phyloP scores from a whole-genome alignment of 2,113 vertebrate species.

The Cheilinus undulatus region DNA sequence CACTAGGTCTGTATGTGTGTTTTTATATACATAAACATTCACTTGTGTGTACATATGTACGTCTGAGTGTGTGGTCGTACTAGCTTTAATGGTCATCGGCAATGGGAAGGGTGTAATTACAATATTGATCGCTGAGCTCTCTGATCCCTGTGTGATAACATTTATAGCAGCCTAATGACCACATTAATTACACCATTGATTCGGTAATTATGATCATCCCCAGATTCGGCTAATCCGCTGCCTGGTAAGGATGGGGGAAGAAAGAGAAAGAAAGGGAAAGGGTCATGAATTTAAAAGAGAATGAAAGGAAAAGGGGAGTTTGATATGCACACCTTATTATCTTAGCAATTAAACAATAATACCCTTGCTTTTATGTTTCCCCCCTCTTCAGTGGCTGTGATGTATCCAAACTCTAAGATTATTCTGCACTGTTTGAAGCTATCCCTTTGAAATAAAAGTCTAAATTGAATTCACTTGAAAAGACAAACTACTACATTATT shows the following conservation, averaged over 20 bases:
- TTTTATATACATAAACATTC: slow-evolving; percentile 1
- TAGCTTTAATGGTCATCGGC: slow-evolving; percentile 41
- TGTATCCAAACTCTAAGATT: background rate
- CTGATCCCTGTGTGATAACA: slow-evolving; percentile 70
- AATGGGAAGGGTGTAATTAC: slow-evolving; percentile 64
- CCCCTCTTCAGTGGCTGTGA: background rate
- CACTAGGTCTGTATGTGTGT: slow-evolving; percentile 16
- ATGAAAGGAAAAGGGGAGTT: slow-evolving; percentile 15
- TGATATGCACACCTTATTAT: slow-evolving; percentile 19
- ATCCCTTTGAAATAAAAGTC: slow-evolving; percentile 23
- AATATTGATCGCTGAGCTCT: slow-evolving; percentile 65
- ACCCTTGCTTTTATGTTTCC: slow-evolving; percentile 11
- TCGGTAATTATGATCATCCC: slow-evolving; percentile 74
- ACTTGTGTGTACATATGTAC: background rate
- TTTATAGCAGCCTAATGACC: slow-evolving; percentile 75
- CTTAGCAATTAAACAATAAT: slow-evolving; percentile 37
- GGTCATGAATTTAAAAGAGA: slow-evolving; percentile 21
- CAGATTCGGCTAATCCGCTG: slow-evolving; percentile 61
- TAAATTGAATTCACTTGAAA: slow-evolving; percentile 9
- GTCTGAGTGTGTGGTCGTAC: slow-evolving; percentile 39
- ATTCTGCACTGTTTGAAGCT: slow-evolving; percentile 10
- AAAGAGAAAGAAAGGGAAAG: background rate
- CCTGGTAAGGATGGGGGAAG: background rate
- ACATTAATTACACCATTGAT: slow-evolving; percentile 80
- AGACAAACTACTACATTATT: slow-evolving; percentile 7